Evolutionary conservation across 2,888 invertebrate species (phyloP).

Genomic region (Athetis lepigone): DNA sequence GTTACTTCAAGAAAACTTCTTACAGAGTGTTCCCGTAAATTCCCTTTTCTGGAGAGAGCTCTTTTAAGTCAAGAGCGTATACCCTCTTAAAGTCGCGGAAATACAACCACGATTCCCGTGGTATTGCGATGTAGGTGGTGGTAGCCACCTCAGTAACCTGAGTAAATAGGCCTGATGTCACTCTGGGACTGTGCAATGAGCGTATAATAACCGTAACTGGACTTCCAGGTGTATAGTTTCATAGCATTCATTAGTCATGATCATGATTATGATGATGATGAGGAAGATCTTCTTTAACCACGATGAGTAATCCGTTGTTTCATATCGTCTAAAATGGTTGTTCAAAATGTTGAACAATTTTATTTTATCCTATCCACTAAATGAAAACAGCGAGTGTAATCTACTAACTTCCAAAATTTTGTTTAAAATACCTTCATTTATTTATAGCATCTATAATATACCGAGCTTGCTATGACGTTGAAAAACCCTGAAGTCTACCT

Average conservation of each 20-base stretch:
- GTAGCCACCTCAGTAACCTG: too few species aligned
- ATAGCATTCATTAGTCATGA: constrained; percentile 9
- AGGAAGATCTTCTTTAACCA: constrained; percentile 2
- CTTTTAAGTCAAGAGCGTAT: too few species aligned
- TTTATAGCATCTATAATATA: background rate
- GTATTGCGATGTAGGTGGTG: too few species aligned
- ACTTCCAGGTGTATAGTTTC: constrained; percentile 26
- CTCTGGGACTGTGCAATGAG: constrained; percentile 21
- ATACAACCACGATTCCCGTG: too few species aligned
- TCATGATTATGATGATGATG: too few species aligned
- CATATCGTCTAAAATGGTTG: constrained; percentile 1
- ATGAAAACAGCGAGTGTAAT: background rate
- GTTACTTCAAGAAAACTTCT: constrained; percentile 1
- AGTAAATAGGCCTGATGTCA: constrained; percentile 35
- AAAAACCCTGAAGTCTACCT: background rate
- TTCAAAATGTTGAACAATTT: background rate
- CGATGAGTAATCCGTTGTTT: background rate
- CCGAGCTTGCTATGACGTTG: background rate
- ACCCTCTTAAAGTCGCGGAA: too few species aligned
- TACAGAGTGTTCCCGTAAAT: too few species aligned
- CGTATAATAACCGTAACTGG: constrained; percentile 12
- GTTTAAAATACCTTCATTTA: background rate
- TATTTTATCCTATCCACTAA: background rate
- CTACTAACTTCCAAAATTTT: background rate
- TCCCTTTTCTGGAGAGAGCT: too few species aligned